phyloP scores from a whole-genome alignment of 2,113 vertebrate species.

The Microcebus ravelobensis region DNA sequence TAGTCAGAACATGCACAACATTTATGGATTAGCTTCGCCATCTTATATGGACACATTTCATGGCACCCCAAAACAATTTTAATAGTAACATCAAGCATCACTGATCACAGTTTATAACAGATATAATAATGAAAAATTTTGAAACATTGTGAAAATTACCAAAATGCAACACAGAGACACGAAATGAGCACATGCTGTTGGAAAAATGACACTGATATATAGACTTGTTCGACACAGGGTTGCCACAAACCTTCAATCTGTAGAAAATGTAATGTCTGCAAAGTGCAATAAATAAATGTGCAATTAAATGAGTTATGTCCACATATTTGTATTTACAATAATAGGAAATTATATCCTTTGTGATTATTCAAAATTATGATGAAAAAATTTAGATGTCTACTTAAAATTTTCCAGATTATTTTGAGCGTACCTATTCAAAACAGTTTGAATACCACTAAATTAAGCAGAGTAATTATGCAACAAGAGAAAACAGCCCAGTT shows the following conservation, averaged over 20 bases:
- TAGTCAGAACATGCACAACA: no score
- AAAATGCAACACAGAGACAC: no score
- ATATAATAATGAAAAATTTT: not conserved
- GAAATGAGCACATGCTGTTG: no score
- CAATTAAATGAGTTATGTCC: not conserved
- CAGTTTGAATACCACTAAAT: slow-evolving; percentile 11
- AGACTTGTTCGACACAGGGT: not conserved
- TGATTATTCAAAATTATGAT: not conserved
- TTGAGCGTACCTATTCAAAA: not conserved
- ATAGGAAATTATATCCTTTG: not conserved
- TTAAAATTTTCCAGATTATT: slow-evolving; percentile 33
- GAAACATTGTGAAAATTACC: no score
- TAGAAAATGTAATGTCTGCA: not conserved
- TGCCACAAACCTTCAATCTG: not conserved
- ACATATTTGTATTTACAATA: not conserved
- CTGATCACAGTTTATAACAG: not conserved
- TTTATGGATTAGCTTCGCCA: not conserved
- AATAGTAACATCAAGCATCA: not conserved
- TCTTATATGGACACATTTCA: not conserved
- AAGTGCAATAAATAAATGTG: not conserved
- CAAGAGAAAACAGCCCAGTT: not conserved
- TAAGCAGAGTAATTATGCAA: not conserved
- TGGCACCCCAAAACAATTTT: not conserved
- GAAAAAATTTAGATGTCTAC: slow-evolving; percentile 8
- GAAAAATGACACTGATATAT: no score